phyloP scores from a whole-genome alignment of 2,113 vertebrate species.

The Mesitornis unicolor region DNA sequence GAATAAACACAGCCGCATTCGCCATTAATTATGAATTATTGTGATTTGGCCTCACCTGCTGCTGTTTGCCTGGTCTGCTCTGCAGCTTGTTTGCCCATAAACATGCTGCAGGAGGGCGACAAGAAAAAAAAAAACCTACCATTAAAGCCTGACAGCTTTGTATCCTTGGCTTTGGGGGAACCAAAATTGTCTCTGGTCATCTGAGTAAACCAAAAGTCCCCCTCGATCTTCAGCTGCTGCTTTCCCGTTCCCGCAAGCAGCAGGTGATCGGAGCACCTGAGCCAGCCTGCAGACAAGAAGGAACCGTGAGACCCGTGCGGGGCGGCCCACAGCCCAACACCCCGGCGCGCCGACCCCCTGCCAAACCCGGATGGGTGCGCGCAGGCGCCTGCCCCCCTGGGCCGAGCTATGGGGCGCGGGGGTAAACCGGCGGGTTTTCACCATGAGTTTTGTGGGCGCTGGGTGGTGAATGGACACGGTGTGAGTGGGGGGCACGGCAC shows the following conservation, averaged over 20 bases:
- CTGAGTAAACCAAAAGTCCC: constrained; percentile 69
- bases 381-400: neutral
- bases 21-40: constrained; percentile 45
- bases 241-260: constrained; percentile 63
- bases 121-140: too few relatives aligned
- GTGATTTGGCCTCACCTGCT: constrained; percentile 57
- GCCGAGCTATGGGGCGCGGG: too few relatives aligned
- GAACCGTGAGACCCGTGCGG: constrained; percentile 21
- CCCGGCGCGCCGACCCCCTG: neutral
- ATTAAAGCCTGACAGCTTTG: constrained; percentile 67
- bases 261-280: constrained; percentile 68
- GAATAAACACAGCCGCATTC: constrained; percentile 38
- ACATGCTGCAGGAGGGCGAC: constrained; percentile 67
- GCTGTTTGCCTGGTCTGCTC: constrained; percentile 64
- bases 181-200: constrained; percentile 65
- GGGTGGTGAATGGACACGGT: rapidly evolving
- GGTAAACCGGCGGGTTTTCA: too few relatives aligned
- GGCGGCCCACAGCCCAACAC: neutral
- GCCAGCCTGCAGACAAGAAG: constrained; percentile 68
- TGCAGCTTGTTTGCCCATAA: constrained; percentile 69
- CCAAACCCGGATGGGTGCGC: neutral
- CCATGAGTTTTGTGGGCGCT: too few relatives aligned
- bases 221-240: constrained; percentile 63
- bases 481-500: rapidly evolving
- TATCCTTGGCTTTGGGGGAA: constrained; percentile 64